Evolutionary conservation across 2,113 vertebrate genomes (phyloP).

Genomic region (Pao palembangensis): DNA sequence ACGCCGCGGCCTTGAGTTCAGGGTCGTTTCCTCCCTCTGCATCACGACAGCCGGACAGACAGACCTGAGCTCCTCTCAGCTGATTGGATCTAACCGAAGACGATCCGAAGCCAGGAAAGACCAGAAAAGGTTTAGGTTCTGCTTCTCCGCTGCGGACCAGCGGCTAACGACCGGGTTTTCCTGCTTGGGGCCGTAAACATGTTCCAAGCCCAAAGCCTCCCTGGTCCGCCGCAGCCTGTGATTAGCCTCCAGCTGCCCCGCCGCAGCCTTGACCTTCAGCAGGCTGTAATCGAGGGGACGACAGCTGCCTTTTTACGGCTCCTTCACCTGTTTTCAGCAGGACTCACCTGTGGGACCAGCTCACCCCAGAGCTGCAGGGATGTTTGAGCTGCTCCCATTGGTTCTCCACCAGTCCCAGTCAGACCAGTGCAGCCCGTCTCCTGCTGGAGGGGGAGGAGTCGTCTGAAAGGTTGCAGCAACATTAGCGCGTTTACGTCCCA

Average conservation of each 20-base stretch:
- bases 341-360: neutral
- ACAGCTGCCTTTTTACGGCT: constrained; percentile 67
- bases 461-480: too few species aligned
- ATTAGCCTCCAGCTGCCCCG: constrained; percentile 55
- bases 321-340: constrained; percentile 65
- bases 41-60: neutral
- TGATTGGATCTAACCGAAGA: neutral
- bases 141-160: neutral
- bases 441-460: too few species aligned
- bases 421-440: too few species aligned
- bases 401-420: neutral
- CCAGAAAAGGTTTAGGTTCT: neutral
- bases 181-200: neutral
- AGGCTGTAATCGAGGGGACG: constrained; percentile 36
- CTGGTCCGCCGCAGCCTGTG: constrained; percentile 43
- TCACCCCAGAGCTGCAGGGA: neutral
- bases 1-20: constrained; percentile 10
- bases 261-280: constrained; percentile 38
- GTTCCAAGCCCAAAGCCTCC: neutral
- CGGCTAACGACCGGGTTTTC: neutral
- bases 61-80: neutral
- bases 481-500: too few species aligned
- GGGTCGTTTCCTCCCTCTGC: constrained; percentile 15
- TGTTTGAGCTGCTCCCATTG: neutral
- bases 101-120: neutral